These are phyloP conservation scores for Amphiduros pacificus DNA, from an alignment of 2,888 invertebrate species.

Conservation along the genomic window DNA sequence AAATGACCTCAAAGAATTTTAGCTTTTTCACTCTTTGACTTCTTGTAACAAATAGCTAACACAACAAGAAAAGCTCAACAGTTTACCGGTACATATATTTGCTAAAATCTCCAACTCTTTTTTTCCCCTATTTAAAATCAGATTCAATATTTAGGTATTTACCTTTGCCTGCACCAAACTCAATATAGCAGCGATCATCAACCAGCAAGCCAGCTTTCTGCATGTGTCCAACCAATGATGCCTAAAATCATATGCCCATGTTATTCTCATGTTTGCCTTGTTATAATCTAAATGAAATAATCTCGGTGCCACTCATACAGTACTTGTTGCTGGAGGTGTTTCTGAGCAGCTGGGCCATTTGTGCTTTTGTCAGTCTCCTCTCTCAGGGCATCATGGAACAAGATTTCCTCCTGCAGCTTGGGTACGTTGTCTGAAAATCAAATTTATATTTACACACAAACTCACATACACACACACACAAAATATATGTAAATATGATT, in stretches of 20 bases:
- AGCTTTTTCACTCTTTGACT: too few species aligned
- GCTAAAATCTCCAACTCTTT: too few species aligned
- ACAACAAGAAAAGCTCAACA: too few species aligned
- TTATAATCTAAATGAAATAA: background rate
- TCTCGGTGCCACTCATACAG: background rate
- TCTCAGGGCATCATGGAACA: constrained; percentile 47
- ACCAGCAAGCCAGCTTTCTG: constrained; percentile 67
- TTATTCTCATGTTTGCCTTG: too few species aligned
- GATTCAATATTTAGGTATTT: constrained; percentile 23
- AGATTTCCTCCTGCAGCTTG: constrained; percentile 32
- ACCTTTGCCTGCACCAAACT: constrained; percentile 91
- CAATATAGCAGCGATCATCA: constrained; percentile 74
- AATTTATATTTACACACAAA: too few species aligned
- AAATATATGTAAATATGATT: too few species aligned
- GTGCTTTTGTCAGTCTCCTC: constrained; percentile 49
- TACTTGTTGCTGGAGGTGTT: constrained; percentile 76
- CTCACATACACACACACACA: too few species aligned
- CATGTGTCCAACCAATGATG: constrained; percentile 74
- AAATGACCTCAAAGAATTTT: too few species aligned
- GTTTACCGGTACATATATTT: background rate
- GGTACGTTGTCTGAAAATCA: constrained; percentile 12
- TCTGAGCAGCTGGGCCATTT: constrained; percentile 58
- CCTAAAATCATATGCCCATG: too few species aligned
- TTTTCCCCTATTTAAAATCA: too few species aligned
- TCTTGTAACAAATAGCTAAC: too few species aligned